A percentile compares a stretch with the other conserved stretches of the same genome.
Conservation (phyloP, 2,113 vertebrate species). For the Cranoglanis bouderius region DNA sequence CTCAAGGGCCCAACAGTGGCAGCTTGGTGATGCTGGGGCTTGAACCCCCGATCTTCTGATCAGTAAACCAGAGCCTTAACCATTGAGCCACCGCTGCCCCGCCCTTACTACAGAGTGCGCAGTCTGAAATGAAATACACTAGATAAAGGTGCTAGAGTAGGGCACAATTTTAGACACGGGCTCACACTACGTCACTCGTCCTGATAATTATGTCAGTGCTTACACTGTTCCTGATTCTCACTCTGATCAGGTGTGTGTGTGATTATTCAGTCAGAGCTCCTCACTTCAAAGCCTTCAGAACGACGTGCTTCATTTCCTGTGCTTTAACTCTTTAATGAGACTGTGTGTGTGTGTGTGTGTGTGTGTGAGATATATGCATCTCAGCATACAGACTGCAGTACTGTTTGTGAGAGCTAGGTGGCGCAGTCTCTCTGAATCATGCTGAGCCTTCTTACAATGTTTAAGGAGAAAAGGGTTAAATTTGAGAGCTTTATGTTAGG, state of each 20-base stretch:
- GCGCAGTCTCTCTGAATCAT: not conserved
- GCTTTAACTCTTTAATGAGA: slow-evolving; percentile 9
- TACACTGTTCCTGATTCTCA: not conserved
- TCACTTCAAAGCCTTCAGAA: slow-evolving; percentile 42
- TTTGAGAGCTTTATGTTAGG: not conserved
- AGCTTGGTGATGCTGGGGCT: too few species aligned
- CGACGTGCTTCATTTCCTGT: slow-evolving; percentile 55
- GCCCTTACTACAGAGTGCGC: not conserved
- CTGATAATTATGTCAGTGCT: not conserved
- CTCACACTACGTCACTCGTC: not conserved
- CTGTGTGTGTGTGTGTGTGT: slow-evolving; percentile 3
- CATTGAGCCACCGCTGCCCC: too few species aligned
- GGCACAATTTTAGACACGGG: not conserved
- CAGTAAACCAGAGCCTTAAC: too few species aligned
- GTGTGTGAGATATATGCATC: not conserved
- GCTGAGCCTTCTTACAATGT: too few species aligned
- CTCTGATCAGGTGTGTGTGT: slow-evolving; percentile 33
- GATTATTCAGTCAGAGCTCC: slow-evolving; percentile 19
- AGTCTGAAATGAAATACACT: not conserved
- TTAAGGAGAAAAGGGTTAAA: not conserved
- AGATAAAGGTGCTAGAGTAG: not conserved
- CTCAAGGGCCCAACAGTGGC: too few species aligned
- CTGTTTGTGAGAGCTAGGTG: not conserved
- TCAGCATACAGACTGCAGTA: not conserved
- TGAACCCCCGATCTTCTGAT: too few species aligned